Evolutionary conservation across 2,113 vertebrate species (phyloP).

Genomic region (Pomatostomus ruficeps): DNA sequence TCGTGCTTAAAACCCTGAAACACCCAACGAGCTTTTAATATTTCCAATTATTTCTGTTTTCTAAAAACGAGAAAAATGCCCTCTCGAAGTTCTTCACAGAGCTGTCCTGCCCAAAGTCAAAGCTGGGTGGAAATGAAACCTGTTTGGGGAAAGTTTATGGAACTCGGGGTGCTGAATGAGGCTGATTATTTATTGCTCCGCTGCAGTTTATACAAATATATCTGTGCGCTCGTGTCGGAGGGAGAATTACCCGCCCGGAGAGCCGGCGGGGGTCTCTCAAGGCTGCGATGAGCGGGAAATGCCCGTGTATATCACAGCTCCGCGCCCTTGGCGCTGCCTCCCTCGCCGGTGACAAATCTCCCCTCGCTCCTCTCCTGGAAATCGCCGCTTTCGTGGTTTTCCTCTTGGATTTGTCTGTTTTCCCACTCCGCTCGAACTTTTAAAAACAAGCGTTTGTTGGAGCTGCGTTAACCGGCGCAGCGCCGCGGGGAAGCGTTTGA

Average conservation of each 20-base stretch:
- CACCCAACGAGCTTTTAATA: neutral
- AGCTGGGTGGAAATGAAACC: neutral
- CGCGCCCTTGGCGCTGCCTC: slow-evolving; percentile 47
- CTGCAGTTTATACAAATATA: slow-evolving; percentile 16
- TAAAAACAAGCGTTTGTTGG: neutral
- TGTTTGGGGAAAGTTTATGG: neutral
- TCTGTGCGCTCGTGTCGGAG: neutral
- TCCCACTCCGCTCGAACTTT: neutral
- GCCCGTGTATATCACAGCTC: slow-evolving; percentile 21
- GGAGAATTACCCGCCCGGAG: slow-evolving; percentile 25
- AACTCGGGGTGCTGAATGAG: neutral
- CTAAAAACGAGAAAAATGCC: neutral
- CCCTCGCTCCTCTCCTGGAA: neutral
- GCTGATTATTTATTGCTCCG: slow-evolving; percentile 49
- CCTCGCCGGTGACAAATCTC: slow-evolving; percentile 7
- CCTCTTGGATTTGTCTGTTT: neutral
- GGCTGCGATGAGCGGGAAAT: slow-evolving; percentile 37
- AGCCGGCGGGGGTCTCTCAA: slow-evolving; percentile 32
- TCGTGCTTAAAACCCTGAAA: neutral
- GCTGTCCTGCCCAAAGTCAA: rapidly evolving
- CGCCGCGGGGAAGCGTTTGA: no score
- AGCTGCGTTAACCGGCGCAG: no score
- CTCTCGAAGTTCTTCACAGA: neutral
- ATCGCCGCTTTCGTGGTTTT: neutral
- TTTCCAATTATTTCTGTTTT: neutral